Evolutionary conservation across 2,888 invertebrate species (phyloP).

Genomic region (Pterobdella sp.): DNA sequence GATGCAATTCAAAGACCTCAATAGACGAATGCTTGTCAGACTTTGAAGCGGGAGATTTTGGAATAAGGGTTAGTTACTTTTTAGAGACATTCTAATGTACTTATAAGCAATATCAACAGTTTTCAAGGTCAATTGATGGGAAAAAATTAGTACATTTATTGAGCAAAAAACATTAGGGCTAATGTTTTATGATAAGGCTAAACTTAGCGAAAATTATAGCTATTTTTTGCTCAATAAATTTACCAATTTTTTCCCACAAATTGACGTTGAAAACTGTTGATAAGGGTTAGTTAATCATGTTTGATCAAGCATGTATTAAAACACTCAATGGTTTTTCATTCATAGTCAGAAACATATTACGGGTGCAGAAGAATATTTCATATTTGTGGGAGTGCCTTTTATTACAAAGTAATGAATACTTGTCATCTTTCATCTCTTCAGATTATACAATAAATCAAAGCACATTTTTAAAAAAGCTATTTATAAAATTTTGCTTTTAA

Average conservation of each 20-base stretch:
- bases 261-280: too few species aligned
- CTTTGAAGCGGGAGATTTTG: constrained; percentile 15
- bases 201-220: too few species aligned
- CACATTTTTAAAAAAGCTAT: neutral
- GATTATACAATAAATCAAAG: neutral
- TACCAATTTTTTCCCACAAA: too few species aligned
- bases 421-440: neutral
- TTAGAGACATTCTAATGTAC: too few species aligned
- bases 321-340: neutral
- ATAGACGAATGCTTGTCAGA: constrained; percentile 9
- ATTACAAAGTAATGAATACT: constrained; percentile 14
- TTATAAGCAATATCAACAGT: too few species aligned
- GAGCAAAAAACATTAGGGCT: too few species aligned
- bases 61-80: neutral
- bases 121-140: neutral
- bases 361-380: constrained; percentile 20
- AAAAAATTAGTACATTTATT: constrained; percentile 1
- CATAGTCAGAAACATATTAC: constrained; percentile 24
- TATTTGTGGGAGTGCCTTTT: constrained; percentile 13
- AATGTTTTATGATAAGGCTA: too few species aligned
- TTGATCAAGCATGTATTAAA: neutral
- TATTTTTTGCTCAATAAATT: too few species aligned
- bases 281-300: neutral
- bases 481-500: neutral
- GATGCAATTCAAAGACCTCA: neutral